Percentiles rank a stretch among this genome's conserved stretches.
These are phyloP conservation scores for Anneissia japonica DNA, from an alignment of 35 echinoderm and acorn worm genomes.

Conservation along the genomic window DNA sequence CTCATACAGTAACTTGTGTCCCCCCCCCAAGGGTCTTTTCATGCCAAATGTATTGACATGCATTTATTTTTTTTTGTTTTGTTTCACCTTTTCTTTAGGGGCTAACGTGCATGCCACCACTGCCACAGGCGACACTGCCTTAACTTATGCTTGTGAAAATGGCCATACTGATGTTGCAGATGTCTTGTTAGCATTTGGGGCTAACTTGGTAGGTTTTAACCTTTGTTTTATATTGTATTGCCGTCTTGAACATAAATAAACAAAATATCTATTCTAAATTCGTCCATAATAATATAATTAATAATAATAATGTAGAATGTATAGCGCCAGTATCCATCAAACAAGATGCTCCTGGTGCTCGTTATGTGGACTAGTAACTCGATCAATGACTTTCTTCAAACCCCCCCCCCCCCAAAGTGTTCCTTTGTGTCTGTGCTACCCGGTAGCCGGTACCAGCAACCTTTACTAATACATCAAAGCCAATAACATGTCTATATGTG, in stretches of 20 bases:
- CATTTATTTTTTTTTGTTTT: no score
- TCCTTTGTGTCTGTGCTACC: no score
- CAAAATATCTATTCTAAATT: not conserved
- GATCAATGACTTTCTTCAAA: no score
- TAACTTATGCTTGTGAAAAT: conserved; percentile 92
- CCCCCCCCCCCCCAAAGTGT: no score
- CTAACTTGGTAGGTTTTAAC: conserved; percentile 70
- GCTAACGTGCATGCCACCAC: conserved; percentile 87
- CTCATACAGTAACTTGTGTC: no score
- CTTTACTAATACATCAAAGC: not conserved
- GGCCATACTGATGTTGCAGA: conserved; percentile 98
- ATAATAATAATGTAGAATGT: no score
- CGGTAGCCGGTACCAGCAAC: no score
- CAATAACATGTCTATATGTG: conserved; percentile 17
- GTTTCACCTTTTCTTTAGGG: conserved; percentile 24
- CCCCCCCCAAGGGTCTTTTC: no score
- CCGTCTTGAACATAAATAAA: not conserved
- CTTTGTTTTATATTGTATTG: not conserved
- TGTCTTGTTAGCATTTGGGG: conserved; percentile 69
- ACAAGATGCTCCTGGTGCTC: no score
- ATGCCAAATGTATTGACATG: no score
- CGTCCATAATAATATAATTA: not conserved
- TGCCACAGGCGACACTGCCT: conserved; percentile 78
- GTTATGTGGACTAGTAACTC: no score
- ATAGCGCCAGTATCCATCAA: no score